Evolutionary conservation across 2,113 vertebrate genomes (phyloP).

Genomic region (Etia nguti): DNA sequence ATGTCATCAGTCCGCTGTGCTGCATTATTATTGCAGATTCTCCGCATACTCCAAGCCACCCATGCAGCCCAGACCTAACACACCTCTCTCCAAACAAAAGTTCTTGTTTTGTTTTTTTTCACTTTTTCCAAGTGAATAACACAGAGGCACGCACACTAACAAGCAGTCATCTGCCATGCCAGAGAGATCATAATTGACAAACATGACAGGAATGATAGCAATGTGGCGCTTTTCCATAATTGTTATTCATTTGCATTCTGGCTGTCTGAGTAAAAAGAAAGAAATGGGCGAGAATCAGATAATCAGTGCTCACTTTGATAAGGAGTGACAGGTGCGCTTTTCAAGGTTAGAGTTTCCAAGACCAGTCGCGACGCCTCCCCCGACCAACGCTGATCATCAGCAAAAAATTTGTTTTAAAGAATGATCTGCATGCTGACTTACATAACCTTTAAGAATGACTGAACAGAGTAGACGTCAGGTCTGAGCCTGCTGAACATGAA

Average conservation of each 20-base stretch:
- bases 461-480: background rate
- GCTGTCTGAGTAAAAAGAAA: background rate
- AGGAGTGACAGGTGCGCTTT: constrained; percentile 6
- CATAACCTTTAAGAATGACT: background rate
- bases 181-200: background rate
- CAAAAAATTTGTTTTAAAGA: background rate
- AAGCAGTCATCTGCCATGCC: background rate
- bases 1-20: background rate
- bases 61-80: background rate
- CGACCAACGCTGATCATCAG: background rate
- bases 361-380: background rate
- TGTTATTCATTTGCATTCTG: constrained; percentile 16
- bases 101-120: background rate
- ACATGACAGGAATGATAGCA: background rate
- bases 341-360: background rate
- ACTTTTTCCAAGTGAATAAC: background rate
- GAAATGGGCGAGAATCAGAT: background rate
- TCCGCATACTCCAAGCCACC: background rate
- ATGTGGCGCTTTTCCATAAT: constrained; percentile 33
- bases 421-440: constrained; percentile 6
- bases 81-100: background rate
- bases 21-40: constrained; percentile 9
- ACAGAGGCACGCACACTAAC: background rate
- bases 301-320: constrained; percentile 3
- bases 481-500: background rate